Percentiles rank a stretch among this genome's conserved stretches.
phyloP scores from a whole-genome alignment of 2,888 invertebrate species.

The Lithosia quadra region DNA sequence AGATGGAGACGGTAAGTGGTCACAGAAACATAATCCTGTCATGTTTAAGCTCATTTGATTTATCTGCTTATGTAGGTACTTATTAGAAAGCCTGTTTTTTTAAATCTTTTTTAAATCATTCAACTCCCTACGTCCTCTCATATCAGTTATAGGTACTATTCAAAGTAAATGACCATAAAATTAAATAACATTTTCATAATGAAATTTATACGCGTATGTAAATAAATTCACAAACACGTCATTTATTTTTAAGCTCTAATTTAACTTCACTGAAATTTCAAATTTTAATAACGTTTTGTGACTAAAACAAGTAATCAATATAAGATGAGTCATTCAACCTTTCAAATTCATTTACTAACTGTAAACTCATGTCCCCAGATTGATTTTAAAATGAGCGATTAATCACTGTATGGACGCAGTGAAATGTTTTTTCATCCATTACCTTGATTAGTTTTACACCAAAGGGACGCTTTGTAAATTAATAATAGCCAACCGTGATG shows the following conservation, averaged over 20 bases:
- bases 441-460: constrained; percentile 29
- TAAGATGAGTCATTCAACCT: constrained; percentile 14
- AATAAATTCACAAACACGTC: neutral
- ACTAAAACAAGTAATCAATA: neutral
- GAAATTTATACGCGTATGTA: neutral
- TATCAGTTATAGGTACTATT: no score
- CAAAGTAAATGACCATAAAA: neutral
- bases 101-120: no score
- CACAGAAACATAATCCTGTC: no score
- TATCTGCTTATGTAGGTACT: no score
- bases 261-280: neutral
- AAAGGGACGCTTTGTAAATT: constrained; percentile 25
- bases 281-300: neutral
- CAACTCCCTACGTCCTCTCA: no score
- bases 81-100: no score
- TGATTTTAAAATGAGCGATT: constrained; percentile 17
- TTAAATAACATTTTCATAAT: neutral
- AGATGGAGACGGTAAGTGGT: no score
- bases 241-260: neutral
- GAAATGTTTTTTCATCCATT: constrained; percentile 28
- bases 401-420: constrained; percentile 4
- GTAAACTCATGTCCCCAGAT: constrained; percentile 5
- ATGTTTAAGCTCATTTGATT: no score
- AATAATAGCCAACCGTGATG: constrained; percentile 19
- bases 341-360: constrained; percentile 6